Evolutionary conservation across 2,113 vertebrate species (phyloP), one percentile per base, ranked within the genome.

Genomic region (Sorex fumeus): DNA sequence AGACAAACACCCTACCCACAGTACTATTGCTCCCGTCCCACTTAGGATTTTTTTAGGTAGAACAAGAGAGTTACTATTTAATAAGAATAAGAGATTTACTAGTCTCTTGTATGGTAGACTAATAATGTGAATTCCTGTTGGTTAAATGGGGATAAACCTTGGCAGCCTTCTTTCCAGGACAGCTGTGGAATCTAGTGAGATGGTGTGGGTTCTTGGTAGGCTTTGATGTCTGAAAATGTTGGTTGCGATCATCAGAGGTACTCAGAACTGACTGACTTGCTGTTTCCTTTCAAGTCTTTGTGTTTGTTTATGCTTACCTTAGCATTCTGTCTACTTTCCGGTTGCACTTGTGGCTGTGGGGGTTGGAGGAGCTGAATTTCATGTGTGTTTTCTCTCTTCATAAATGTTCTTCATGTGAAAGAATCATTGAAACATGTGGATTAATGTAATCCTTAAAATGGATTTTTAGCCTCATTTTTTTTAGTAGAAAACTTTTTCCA

Each of bases 61-160:
- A 40, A 40, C 40, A 40, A 40, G 40, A 40, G 40, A 40, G 4
- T 40, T 66, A 2, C 87, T 88, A 82, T 79, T 94, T 91, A 89
- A n/a, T 47, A 34, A 71, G 32, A 79, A 69, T 27, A 60, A 84
- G 27, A 70, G 25, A 80, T 27, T 79, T 27, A 71, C 40, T 40
- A 40, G 40, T 40, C 40, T 40, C 40, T 40, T 40, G 40, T 40
- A 40, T 40, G 40, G 40, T 40, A 40, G 40, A 40, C 40, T 40
- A 40, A 9, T 13, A 62, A 62, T 62, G 9, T 62, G 60, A 23
- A 25, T 62, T 62, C 60, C 60, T 25, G 19, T 62, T 62, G 19
- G 6, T 19, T 62, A 50, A 50, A 50, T 7, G 47, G 47, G 8
- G 60, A 62, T 25, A 19, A 84, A 34, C 3, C 32, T 87, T 79